These are phyloP conservation scores for zebrafish (Danio rerio) DNA, from an alignment of 2,113 vertebrate species.

Conservation along the genomic window DNA sequence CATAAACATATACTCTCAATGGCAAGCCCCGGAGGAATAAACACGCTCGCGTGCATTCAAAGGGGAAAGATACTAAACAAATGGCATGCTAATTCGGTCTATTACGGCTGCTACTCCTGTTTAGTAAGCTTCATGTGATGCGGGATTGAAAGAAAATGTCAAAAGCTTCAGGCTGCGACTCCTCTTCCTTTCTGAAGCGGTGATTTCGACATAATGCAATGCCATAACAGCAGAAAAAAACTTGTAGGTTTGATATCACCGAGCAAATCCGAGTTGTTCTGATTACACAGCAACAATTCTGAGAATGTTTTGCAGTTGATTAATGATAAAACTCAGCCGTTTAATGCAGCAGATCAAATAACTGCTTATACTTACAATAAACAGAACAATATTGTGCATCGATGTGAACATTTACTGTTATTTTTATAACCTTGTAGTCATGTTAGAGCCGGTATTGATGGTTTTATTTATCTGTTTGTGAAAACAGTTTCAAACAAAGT, in stretches of 20 bases:
- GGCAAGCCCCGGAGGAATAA: constrained; percentile 6
- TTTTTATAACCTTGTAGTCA: not conserved
- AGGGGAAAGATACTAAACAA: not conserved
- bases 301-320: not conserved
- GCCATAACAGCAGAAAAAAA: not conserved
- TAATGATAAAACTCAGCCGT: not conserved
- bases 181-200: not conserved
- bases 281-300: not conserved
- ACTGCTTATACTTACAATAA: not conserved
- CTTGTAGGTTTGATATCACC: not conserved
- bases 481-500: not conserved
- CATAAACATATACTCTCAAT: constrained; percentile 4
- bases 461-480: not conserved
- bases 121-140: not conserved
- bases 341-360: not conserved
- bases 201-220: not conserved
- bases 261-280: not conserved
- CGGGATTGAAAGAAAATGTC: not conserved
- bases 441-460: not conserved
- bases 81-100: constrained; percentile 5
- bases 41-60: not conserved
- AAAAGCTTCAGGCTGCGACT: not conserved
- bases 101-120: not conserved
- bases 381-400: not conserved
- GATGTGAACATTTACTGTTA: not conserved